Evolutionary conservation across 2,113 vertebrate genomes (phyloP).

Genomic region (Microcebus ravelobensis): DNA sequence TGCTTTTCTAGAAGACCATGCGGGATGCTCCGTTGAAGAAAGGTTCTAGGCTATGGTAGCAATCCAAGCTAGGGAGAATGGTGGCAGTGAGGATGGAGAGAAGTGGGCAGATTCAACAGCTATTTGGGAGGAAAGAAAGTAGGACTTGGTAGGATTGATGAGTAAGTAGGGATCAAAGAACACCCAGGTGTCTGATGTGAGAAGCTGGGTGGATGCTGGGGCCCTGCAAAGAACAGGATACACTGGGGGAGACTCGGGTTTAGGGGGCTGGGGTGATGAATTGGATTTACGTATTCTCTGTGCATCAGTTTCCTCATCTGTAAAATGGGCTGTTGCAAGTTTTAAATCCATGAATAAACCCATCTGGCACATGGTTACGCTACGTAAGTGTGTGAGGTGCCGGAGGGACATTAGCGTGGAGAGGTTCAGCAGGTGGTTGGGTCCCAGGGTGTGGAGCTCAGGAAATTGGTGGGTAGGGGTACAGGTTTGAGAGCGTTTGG

Average conservation of each 20-base stretch:
- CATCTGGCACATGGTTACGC: not conserved
- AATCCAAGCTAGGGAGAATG: not conserved
- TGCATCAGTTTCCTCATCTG: not conserved
- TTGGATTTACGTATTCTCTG: not conserved
- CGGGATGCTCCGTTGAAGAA: not conserved
- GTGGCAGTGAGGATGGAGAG: not conserved
- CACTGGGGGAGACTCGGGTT: not conserved
- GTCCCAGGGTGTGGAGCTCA: not conserved
- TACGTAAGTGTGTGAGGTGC: not conserved
- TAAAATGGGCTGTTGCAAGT: not conserved
- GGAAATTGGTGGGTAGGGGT: not conserved
- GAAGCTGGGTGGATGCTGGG: not conserved
- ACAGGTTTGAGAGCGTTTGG: not conserved
- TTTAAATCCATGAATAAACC: not conserved
- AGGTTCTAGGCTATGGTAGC: not conserved
- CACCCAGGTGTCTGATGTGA: not conserved
- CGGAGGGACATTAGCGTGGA: not conserved
- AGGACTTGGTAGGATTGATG: not conserved
- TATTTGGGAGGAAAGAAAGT: not conserved
- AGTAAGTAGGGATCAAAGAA: not conserved
- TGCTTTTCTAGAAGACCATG: not conserved
- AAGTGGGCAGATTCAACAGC: not conserved
- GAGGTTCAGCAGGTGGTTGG: not conserved
- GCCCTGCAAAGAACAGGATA: not conserved
- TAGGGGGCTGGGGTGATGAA: not conserved